Percentiles rank a stretch among this genome's conserved stretches.
phyloP scores from a whole-genome alignment of 2,113 vertebrate genomes.

The Brachypodius melanocephalos region DNA sequence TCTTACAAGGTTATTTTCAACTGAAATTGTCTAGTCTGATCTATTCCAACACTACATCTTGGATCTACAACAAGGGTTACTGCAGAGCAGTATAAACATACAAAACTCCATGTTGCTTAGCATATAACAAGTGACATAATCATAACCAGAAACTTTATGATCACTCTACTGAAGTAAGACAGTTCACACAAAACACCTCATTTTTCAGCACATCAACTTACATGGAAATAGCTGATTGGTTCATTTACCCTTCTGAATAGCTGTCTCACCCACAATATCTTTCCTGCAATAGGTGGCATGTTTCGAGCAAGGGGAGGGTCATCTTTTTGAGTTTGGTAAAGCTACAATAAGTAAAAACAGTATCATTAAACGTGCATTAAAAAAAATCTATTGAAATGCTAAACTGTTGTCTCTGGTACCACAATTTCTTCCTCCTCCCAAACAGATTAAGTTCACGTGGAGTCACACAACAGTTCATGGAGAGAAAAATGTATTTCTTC shows the following conservation, averaged over 20 bases:
- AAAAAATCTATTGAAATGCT: neutral
- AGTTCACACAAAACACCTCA: neutral
- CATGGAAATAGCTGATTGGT: slow-evolving; percentile 80
- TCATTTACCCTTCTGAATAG: slow-evolving; percentile 80
- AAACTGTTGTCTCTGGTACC: neutral
- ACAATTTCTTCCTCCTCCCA: neutral
- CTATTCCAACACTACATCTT: neutral
- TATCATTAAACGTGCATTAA: neutral
- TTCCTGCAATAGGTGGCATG: slow-evolving; percentile 81
- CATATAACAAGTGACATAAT: neutral
- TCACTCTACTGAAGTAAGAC: neutral
- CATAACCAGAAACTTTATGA: neutral
- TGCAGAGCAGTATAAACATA: neutral
- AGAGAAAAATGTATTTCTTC: neutral
- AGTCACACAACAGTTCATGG: neutral
- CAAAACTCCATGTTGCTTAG: neutral
- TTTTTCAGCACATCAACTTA: slow-evolving; percentile 53
- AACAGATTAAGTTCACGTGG: neutral
- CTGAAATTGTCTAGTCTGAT: neutral
- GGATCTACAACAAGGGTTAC: neutral
- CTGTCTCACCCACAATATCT: slow-evolving; percentile 81
- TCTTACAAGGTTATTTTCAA: neutral
- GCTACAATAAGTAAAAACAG: slow-evolving; percentile 54
- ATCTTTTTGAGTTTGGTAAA: slow-evolving; percentile 74
- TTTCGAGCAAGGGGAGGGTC: slow-evolving; percentile 79